Conservation (phyloP, 2,888 invertebrate species). For the Phaedon cochleariae region DNA sequence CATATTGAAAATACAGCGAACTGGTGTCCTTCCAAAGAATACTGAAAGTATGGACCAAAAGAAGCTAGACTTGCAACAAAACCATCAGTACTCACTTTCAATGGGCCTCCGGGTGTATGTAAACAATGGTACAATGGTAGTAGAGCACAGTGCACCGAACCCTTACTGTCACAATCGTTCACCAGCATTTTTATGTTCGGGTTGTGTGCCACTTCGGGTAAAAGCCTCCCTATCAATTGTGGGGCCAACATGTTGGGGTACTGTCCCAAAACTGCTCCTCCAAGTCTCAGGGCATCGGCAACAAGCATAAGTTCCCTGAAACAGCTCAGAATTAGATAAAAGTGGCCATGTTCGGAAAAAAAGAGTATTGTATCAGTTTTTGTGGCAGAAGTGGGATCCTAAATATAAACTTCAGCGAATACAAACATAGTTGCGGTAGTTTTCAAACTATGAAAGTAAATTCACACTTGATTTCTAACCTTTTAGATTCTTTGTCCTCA, state of each 20-base stretch:
- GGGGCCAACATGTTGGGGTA: conserved; percentile 97
- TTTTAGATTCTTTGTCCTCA: conserved; percentile 81
- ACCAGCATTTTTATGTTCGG: conserved; percentile 86
- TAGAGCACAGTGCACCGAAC: conserved; percentile 88
- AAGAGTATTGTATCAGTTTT: no score
- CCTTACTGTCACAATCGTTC: conserved; percentile 89
- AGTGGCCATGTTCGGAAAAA: no score
- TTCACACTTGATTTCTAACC: conserved; percentile 63
- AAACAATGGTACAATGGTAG: conserved; percentile 94
- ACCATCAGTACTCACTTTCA: conserved; percentile 76
- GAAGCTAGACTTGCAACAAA: no score
- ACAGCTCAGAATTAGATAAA: no score
- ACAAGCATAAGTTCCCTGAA: conserved; percentile 87
- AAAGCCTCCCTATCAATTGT: conserved; percentile 88
- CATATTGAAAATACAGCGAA: conserved; percentile 96
- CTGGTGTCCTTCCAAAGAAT: conserved; percentile 96
- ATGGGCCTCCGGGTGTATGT: conserved; percentile 98
- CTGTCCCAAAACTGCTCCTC: conserved; percentile 90
- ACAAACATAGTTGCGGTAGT: no score
- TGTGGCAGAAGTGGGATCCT: no score
- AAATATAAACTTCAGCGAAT: conserved; percentile 32
- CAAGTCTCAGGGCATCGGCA: conserved; percentile 91
- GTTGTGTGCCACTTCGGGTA: conserved; percentile 89
- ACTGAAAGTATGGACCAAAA: conserved; percentile 66
- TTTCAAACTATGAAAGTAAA: no score